Conservation (phyloP, 2,113 vertebrate genomes). For the Cebus imitator region DNA sequence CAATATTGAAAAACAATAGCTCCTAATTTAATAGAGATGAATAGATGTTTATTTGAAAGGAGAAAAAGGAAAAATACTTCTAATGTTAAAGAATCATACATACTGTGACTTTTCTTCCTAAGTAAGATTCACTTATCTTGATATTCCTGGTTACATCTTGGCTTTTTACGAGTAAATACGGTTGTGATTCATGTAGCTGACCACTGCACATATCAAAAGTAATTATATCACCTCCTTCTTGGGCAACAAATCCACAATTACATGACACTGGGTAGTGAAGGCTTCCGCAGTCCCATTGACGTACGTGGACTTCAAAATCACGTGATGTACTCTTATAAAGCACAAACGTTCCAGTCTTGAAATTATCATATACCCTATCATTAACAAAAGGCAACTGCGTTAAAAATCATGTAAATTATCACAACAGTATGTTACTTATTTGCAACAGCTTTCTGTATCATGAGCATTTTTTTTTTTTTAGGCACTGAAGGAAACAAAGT, state of each 20-base stretch:
- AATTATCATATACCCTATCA: conserved; percentile 92
- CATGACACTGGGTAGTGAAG: conserved; percentile 87
- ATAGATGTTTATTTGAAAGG: neutral
- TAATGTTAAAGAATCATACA: conserved; percentile 67
- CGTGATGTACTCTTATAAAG: conserved; percentile 87
- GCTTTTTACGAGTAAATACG: conserved; percentile 89
- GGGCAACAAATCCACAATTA: conserved; percentile 90
- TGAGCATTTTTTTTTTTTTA: neutral
- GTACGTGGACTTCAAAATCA: conserved; percentile 92
- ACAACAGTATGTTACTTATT: neutral
- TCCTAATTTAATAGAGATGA: neutral
- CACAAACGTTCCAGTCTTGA: conserved; percentile 92
- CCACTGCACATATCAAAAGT: conserved; percentile 93
- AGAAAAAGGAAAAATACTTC: neutral
- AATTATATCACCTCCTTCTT: conserved; percentile 86
- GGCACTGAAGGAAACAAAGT: neutral
- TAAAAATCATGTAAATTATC: conserved; percentile 15
- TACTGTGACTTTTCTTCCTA: conserved; percentile 95
- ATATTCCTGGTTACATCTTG: conserved; percentile 84
- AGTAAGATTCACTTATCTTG: conserved; percentile 91
- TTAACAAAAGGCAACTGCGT: neutral
- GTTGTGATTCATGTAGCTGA: conserved; percentile 87
- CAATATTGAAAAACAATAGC: neutral
- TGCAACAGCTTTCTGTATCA: neutral
- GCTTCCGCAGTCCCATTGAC: conserved; percentile 94